phyloP scores from a whole-genome alignment of 1,140 invertebrate species.

The Philopotamus ludificatus region DNA sequence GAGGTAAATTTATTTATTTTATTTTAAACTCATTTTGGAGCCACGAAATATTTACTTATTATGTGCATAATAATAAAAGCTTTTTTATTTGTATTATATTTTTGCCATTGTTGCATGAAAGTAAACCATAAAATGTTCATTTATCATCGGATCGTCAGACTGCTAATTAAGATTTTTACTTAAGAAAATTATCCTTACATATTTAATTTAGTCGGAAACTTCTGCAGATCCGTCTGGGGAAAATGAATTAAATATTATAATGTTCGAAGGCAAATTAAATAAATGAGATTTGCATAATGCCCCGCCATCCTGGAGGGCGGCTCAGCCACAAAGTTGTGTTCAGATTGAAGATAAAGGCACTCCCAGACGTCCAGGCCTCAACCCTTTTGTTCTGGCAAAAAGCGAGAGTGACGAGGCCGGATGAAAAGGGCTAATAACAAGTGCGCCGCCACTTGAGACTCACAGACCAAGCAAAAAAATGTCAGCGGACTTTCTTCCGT shows the following conservation, averaged over 20 bases:
- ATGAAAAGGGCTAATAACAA: slow-evolving; percentile 31
- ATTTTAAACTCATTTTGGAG: no score
- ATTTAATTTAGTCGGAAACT: no score
- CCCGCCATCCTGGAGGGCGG: neutral
- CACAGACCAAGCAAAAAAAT: slow-evolving; percentile 10
- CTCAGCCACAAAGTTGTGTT: slow-evolving; percentile 1
- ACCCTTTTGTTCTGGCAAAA: slow-evolving; percentile 32
- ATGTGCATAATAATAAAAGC: no score
- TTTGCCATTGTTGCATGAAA: no score
- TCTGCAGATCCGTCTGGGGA: no score
- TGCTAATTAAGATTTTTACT: no score
- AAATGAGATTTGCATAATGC: slow-evolving; percentile 19
- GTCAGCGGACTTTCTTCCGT: slow-evolving; percentile 18
- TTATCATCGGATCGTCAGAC: no score
- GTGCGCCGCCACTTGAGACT: slow-evolving; percentile 37
- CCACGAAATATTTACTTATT: no score
- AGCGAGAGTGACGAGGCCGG: slow-evolving; percentile 32
- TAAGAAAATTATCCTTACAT: no score
- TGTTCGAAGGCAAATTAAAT: slow-evolving; percentile 17
- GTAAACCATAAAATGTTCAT: no score
- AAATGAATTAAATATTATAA: no score
- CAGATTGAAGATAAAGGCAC: slow-evolving; percentile 6
- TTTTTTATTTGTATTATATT: no score
- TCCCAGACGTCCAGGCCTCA: slow-evolving; percentile 9
- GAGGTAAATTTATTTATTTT: neutral